Percentiles rank a stretch among this genome's conserved stretches.
These are phyloP conservation scores for Pomatostomus ruficeps DNA, from an alignment of 2,113 vertebrate genomes.

Conservation along the genomic window DNA sequence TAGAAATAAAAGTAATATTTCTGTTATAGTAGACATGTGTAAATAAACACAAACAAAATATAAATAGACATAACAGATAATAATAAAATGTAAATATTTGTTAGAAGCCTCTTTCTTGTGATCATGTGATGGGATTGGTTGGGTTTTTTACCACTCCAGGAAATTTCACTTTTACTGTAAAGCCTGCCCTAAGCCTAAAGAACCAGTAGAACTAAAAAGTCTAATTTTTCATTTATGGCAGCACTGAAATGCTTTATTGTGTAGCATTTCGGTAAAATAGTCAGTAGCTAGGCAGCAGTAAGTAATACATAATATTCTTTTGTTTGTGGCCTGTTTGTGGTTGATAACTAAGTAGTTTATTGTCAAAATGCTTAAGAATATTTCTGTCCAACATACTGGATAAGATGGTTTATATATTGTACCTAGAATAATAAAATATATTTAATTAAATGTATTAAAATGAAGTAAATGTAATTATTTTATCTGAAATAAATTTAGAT, in stretches of 20 bases:
- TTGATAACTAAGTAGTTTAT: neutral
- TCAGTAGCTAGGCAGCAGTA: neutral
- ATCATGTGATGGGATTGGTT: neutral
- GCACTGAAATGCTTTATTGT: neutral
- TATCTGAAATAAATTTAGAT: neutral
- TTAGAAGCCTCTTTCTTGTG: neutral
- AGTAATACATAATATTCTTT: neutral
- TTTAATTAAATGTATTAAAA: neutral
- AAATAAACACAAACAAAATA: neutral
- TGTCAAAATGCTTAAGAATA: neutral
- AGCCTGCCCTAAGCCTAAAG: neutral
- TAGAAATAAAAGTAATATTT: neutral
- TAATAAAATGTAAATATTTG: neutral
- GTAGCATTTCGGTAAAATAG: neutral
- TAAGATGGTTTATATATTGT: neutral
- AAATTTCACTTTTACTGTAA: neutral
- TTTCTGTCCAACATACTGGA: neutral
- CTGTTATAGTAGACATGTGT: neutral
- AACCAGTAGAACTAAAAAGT: neutral
- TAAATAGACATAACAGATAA: neutral
- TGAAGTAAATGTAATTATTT: neutral
- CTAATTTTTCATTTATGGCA: neutral
- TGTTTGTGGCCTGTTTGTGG: neutral
- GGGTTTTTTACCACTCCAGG: neutral
- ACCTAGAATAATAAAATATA: neutral